Evolutionary conservation across 1,140 invertebrate genomes (phyloP), one percentile per base, ranked within the genome.

Genomic region (Lepidurus apus): DNA sequence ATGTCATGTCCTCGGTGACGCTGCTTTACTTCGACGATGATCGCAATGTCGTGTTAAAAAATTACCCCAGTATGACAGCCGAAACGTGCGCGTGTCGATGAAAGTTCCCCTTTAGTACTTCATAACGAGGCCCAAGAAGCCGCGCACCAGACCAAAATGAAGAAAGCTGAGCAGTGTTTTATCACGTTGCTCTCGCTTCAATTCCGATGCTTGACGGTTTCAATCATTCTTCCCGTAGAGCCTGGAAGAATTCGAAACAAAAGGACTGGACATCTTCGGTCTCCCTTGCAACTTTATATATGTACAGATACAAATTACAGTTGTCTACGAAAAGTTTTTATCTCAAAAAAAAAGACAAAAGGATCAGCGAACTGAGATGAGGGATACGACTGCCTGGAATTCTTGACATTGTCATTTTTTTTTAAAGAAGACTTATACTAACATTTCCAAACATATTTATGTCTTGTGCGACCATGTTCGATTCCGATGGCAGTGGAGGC

Each of bases 31-130:
- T 89, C 81, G 90, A 92, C 81, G 88, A 89, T 78, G 86, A 88
- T 75, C 87, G 87, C 75, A 91, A 90, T 82, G 88, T 92, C 53
- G 87, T 91, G 9, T 84, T 92, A n/a, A 92, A 91, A 83, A 88
- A 88, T 80, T 92, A 91, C 81, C 87, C 90, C 44, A 88, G 91
- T 78, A 91, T 92, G 90, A 87, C 91, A 5, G 90, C 89, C 0
- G 86, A 88, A n/a, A 87, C 87, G 79, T 93, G 91, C 82, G 90
- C 89, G 11, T 92, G 91, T 83, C 88, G 90, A 82, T 92, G 85
- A 88, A 21, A n/a, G 76, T 11, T 26, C 8, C 43, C 13, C 24
- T 43, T 9, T n/a, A 4, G 21, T 34, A 7, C 11, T 34, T 76
- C 75, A 13, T 47, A 76, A 17, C 43, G 10, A 76, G 43, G 43